phyloP scores from a whole-genome alignment of 2,888 invertebrate species.

The Pachymerium ferrugineum region DNA sequence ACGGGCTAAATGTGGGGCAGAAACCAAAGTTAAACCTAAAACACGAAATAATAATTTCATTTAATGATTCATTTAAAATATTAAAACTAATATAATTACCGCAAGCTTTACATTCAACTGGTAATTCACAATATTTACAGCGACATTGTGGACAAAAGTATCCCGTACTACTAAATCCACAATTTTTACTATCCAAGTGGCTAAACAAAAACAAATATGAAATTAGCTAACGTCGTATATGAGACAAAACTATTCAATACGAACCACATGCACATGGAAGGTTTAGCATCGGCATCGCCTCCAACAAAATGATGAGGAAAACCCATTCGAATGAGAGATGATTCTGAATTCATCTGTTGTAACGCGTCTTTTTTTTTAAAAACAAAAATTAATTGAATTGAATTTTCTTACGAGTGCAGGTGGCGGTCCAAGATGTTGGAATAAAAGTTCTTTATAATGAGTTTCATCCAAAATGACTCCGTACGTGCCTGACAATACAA shows the following conservation, averaged over 20 bases:
- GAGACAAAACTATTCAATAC: slow-evolving; percentile 40
- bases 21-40: slow-evolving; percentile 78
- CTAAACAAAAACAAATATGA: slow-evolving; percentile 49
- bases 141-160: slow-evolving; percentile 71
- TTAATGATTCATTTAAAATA: not conserved
- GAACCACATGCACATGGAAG: slow-evolving; percentile 90
- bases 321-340: slow-evolving; percentile 87
- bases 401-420: slow-evolving; percentile 38
- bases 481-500: slow-evolving; percentile 70
- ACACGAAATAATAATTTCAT: slow-evolving; percentile 34
- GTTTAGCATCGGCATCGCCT: slow-evolving; percentile 55
- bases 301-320: slow-evolving; percentile 74
- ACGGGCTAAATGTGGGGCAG: slow-evolving; percentile 94
- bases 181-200: slow-evolving; percentile 61
- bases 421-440: slow-evolving; percentile 52
- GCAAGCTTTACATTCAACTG: slow-evolving; percentile 93
- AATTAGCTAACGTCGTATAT: not conserved
- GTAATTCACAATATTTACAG: slow-evolving; percentile 96
- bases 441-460: slow-evolving; percentile 57
- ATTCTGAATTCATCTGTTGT: slow-evolving; percentile 52
- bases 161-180: slow-evolving; percentile 44
- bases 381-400: not conserved
- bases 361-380: no score
- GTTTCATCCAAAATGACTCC: slow-evolving; percentile 77
- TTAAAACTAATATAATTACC: slow-evolving; percentile 48